Base-by-base conservation (phyloP, 2,797 vertebrate genomes). In the Pseudomugil tenellus region DNA sequence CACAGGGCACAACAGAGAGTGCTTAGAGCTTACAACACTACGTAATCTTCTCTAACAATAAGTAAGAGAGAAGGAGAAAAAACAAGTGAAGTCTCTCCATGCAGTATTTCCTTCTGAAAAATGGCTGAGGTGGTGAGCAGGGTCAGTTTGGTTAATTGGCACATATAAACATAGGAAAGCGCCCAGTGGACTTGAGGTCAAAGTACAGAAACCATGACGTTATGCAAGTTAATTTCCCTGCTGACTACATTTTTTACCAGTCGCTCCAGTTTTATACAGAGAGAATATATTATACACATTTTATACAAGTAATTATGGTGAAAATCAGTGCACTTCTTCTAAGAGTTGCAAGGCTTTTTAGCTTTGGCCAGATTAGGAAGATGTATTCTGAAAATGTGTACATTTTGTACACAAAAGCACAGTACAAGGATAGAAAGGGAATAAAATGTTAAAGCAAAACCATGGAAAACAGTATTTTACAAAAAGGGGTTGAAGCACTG, bases 281-380 rank as follows among this genome's bases (percentile, higher is more conserved):
- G 35, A 67, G 31, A 32, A 68, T 21, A 74, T 54, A 70, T 62
- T 63, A 54, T 58, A 85, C 54, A 84, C 31, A 77, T 64, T 69
- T 70, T 57, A 31, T 77, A 83, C 58, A 82, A 63, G 56, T 54
- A 48, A 58, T 61, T 39, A 66, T 57, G 55, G 60, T 78, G 19
- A 73, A 64, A 37, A 61, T 73, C 79, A 85, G 76, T 84, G 86
- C 89, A 84, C 61, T 81, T 79, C 41, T 64, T 77, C 28, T 72
- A 49, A 57, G 46, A 83, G 57, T 73, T 79, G 58, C 59, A 70
- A 76, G 51, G 76, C 67, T 64, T 77, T n/a, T 81, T 29, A 77
- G 74, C 81, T 87, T 87, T 88, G 89, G 87, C 83, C 84, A 78
- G 59, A 83, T 72, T 81, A 41, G 54, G 69, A 79, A 80, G 68